phyloP scores from a whole-genome alignment of 2,113 vertebrate species.

The Ivindomyrus marchei region DNA sequence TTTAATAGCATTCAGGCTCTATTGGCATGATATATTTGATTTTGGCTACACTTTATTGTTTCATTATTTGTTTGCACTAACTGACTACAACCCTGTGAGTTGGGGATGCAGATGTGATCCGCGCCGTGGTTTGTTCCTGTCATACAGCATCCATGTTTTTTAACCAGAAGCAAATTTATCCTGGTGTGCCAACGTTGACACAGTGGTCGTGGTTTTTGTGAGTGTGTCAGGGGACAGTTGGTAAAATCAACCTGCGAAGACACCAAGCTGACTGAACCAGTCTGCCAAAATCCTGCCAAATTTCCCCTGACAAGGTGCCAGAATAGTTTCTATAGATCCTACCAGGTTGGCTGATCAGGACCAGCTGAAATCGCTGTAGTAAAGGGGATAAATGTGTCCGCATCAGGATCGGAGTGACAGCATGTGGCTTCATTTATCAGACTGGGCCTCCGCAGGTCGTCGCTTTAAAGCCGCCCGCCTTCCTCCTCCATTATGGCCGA shows the following conservation, averaged over 20 bases:
- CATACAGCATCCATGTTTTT: neutral
- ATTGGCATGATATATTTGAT: neutral
- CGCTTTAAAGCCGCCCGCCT: slow-evolving; percentile 2
- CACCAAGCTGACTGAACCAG: slow-evolving; percentile 36
- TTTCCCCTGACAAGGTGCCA: slow-evolving; percentile 55
- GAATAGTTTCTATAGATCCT: slow-evolving; percentile 53
- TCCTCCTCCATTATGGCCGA: neutral
- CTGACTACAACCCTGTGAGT: neutral
- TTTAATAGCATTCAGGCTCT: neutral
- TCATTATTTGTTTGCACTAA: neutral
- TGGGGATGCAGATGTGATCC: neutral
- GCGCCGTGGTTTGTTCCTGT: neutral
- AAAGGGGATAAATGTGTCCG: slow-evolving; percentile 42
- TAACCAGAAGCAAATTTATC: neutral
- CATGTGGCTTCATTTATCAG: slow-evolving; percentile 52
- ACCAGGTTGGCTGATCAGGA: slow-evolving; percentile 47
- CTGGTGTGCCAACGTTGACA: neutral
- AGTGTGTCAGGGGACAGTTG: neutral
- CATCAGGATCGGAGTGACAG: slow-evolving; percentile 30
- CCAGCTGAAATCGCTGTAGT: slow-evolving; percentile 53
- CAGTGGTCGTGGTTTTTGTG: neutral
- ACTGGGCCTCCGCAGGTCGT: slow-evolving; percentile 19
- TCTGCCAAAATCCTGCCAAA: slow-evolving; percentile 44
- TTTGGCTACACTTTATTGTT: neutral
- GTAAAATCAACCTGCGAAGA: slow-evolving; percentile 24